phyloP scores from a whole-genome alignment of 2,888 invertebrate genomes.

The Synanthedon formicaeformis region DNA sequence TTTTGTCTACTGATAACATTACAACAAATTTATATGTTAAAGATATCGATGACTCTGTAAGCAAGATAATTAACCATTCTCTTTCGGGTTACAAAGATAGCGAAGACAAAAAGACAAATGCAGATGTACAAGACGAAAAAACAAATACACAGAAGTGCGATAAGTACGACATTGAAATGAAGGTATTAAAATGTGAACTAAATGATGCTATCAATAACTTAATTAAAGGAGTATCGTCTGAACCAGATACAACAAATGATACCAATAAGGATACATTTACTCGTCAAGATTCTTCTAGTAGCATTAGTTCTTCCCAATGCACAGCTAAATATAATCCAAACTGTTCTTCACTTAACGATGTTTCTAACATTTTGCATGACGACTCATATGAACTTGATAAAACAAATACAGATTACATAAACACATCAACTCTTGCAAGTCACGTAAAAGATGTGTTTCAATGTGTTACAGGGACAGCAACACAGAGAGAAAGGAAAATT shows the following conservation, averaged over 20 bases:
- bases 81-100: not conserved
- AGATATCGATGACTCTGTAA: slow-evolving; percentile 25
- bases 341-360: slow-evolving; percentile 71
- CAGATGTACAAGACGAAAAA: slow-evolving; percentile 1
- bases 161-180: slow-evolving; percentile 47
- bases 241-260: slow-evolving; percentile 37
- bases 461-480: slow-evolving; percentile 40
- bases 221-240: slow-evolving; percentile 52
- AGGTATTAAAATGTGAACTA: slow-evolving; percentile 57
- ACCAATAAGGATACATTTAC: slow-evolving; percentile 33
- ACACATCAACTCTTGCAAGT: slow-evolving; percentile 21
- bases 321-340: slow-evolving; percentile 77
- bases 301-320: slow-evolving; percentile 76
- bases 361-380: slow-evolving; percentile 67
- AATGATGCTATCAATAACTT: slow-evolving; percentile 61
- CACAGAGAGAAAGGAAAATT: slow-evolving; percentile 15
- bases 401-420: slow-evolving; percentile 15
- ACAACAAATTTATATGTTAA: slow-evolving; percentile 54
- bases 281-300: slow-evolving; percentile 73
- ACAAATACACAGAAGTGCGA: slow-evolving; percentile 9
- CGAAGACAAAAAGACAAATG: slow-evolving; percentile 1
- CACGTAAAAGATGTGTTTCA: slow-evolving; percentile 59
- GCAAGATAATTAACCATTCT: not conserved
- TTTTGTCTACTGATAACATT: slow-evolving; percentile 50
- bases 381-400: slow-evolving; percentile 29